A percentile compares a stretch with the other conserved stretches of the same genome.
Conservation (phyloP, 2,113 vertebrate genomes). For the Coreoperca whiteheadi region DNA sequence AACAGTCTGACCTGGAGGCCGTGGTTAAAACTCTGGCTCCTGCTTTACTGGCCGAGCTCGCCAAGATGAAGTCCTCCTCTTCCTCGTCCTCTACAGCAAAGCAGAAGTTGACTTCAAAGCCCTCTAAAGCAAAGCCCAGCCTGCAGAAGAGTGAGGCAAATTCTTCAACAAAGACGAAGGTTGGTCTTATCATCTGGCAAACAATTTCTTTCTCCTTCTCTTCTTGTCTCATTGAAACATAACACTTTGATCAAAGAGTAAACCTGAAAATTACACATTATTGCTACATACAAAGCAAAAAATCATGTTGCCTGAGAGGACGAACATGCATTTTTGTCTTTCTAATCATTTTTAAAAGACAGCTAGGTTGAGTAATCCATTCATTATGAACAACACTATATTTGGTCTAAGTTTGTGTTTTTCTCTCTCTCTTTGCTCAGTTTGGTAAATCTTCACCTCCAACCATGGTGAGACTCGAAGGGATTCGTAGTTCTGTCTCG, state of each 20-base stretch:
- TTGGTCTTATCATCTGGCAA: slow-evolving; percentile 6
- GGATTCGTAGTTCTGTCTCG: neutral
- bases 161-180: slow-evolving; percentile 25
- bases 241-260: neutral
- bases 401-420: neutral
- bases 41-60: slow-evolving; percentile 70
- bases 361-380: neutral
- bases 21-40: slow-evolving; percentile 75
- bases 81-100: slow-evolving; percentile 2
- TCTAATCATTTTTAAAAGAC: neutral
- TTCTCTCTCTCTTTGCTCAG: slow-evolving; percentile 17
- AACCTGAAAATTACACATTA: neutral
- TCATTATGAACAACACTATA: neutral
- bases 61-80: slow-evolving; percentile 66
- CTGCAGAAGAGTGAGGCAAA: slow-evolving; percentile 6
- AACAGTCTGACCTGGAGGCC: slow-evolving; percentile 52
- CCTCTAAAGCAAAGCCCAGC: neutral
- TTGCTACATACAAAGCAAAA: neutral
- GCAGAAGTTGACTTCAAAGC: neutral
- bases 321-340: neutral
- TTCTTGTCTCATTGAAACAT: neutral
- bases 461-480: slow-evolving; percentile 47
- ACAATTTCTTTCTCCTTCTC: neutral
- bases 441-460: neutral
- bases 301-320: neutral